These are phyloP conservation scores for Netelia melanura DNA, from an alignment of 2,888 invertebrate genomes.

Conservation along the genomic window DNA sequence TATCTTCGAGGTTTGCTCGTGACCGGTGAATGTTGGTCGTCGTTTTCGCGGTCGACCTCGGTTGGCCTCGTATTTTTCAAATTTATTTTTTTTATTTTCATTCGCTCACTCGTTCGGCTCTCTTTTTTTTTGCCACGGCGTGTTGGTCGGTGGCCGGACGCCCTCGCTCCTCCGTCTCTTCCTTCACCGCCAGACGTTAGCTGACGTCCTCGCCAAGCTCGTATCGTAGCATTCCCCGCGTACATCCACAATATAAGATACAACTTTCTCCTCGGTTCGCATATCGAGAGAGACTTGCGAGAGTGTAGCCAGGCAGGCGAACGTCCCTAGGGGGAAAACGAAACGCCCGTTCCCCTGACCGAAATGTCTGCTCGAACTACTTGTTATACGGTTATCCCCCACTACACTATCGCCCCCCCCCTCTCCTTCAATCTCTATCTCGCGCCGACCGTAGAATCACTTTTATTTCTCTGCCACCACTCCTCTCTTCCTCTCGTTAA, in stretches of 20 bases:
- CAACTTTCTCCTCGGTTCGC: slow-evolving; percentile 63
- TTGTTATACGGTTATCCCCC: background rate
- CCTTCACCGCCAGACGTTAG: slow-evolving; percentile 50
- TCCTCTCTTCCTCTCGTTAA: background rate
- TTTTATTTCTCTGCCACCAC: background rate
- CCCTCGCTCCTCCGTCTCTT: slow-evolving; percentile 19
- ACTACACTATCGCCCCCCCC: background rate
- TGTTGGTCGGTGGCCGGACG: slow-evolving; percentile 7
- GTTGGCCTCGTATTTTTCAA: slow-evolving; percentile 41
- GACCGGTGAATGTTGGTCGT: slow-evolving; percentile 48
- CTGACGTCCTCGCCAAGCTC: slow-evolving; percentile 58
- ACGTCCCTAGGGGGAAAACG: background rate
- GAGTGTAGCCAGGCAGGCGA: background rate
- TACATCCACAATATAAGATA: slow-evolving; percentile 44
- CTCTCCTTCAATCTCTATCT: background rate
- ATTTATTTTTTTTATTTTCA: slow-evolving; percentile 10
- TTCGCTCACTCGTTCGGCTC: slow-evolving; percentile 5
- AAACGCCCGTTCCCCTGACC: background rate
- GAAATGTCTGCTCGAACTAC: background rate
- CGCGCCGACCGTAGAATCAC: background rate
- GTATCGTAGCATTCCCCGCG: slow-evolving; percentile 42
- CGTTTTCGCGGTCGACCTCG: slow-evolving; percentile 57
- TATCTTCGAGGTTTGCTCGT: slow-evolving; percentile 1
- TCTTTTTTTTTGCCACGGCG: background rate
- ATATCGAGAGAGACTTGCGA: background rate